A percentile compares a stretch with the other conserved stretches of the same genome.
These are phyloP conservation scores for Astropecten irregularis DNA, from an alignment of 53 echinoderm and acorn worm genomes.

Conservation along the genomic window DNA sequence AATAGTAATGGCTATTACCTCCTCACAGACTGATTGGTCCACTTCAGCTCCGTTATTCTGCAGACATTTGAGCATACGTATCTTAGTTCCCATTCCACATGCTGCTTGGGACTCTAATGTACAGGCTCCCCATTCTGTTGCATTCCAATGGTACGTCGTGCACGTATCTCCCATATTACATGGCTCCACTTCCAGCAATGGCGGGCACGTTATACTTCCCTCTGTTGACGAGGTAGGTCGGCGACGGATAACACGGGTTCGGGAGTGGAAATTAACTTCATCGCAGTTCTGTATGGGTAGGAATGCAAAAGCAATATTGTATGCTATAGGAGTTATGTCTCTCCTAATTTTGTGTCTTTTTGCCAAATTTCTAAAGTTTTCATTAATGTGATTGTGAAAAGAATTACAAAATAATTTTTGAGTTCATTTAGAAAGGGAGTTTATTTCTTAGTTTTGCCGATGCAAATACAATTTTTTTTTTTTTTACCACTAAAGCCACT, in stretches of 20 bases:
- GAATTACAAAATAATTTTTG: no score
- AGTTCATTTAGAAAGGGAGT: no score
- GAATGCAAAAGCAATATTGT: no score
- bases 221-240: conserved; percentile 49
- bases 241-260: conserved; percentile 70
- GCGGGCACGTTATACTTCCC: conserved; percentile 56
- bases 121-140: conserved; percentile 79
- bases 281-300: conserved; percentile 76
- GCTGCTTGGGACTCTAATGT: conserved; percentile 57
- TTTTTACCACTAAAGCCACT: no score
- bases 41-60: conserved; percentile 65
- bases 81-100: conserved; percentile 78
- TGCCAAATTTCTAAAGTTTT: no score
- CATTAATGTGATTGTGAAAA: no score
- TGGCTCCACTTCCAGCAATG: conserved; percentile 61
- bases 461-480: no score
- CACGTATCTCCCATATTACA: conserved; percentile 76
- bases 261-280: conserved; percentile 46
- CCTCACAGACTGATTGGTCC: conserved; percentile 75
- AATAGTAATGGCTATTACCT: no score
- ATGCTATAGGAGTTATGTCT: no score
- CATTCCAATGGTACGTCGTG: conserved; percentile 81
- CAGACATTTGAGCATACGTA: conserved; percentile 71
- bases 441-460: no score
- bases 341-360: not conserved